These are phyloP conservation scores for Perdita meconis DNA, from an alignment of 2,888 invertebrate genomes.

Conservation along the genomic window DNA sequence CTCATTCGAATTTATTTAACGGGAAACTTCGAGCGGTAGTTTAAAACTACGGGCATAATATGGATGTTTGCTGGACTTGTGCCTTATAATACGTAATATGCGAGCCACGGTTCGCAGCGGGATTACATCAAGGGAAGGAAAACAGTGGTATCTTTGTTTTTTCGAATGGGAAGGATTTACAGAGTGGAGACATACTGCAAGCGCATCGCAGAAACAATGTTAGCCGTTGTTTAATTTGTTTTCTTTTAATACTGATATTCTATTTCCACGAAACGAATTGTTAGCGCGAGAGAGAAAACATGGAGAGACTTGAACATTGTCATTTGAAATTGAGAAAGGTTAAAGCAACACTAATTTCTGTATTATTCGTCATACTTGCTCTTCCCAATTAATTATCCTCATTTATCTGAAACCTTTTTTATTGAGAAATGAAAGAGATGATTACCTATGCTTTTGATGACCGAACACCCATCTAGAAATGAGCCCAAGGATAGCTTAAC, in stretches of 20 bases:
- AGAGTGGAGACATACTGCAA: not conserved
- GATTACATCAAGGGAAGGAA: not conserved
- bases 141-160: not conserved
- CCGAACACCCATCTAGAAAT: not conserved
- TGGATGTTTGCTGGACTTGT: slow-evolving; percentile 14
- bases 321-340: not conserved
- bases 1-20: slow-evolving; percentile 48
- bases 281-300: not conserved
- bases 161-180: not conserved
- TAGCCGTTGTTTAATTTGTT: slow-evolving; percentile 6
- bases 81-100: not conserved
- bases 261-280: not conserved
- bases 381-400: too few relatives aligned
- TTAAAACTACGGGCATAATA: slow-evolving; percentile 31
- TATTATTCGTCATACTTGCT: too few relatives aligned
- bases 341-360: not conserved
- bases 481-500: not conserved
- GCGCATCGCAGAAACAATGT: not conserved
- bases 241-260: not conserved
- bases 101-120: not conserved
- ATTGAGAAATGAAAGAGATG: too few relatives aligned
- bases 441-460: too few relatives aligned
- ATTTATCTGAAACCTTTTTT: too few relatives aligned
- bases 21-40: slow-evolving; percentile 19
- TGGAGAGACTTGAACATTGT: not conserved